phyloP scores from a whole-genome alignment of 2,797 vertebrate species.

The Phyllotis vaccarum region DNA sequence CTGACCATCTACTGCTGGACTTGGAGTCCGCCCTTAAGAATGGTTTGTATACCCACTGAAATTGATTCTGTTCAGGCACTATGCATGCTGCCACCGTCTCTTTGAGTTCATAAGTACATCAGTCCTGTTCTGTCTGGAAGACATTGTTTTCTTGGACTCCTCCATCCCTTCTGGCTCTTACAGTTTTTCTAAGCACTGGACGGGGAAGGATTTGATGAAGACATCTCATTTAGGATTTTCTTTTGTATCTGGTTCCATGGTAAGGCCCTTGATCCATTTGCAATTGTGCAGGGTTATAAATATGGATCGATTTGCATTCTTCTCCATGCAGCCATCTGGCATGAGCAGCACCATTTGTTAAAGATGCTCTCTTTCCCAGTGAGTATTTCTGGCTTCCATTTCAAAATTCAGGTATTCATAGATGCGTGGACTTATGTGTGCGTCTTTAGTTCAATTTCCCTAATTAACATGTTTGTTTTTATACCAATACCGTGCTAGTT shows the following conservation, averaged over 20 bases:
- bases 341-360: too few species aligned
- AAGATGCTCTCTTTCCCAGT: too few species aligned
- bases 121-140: too few species aligned
- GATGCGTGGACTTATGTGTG: not conserved
- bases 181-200: not conserved
- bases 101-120: too few species aligned
- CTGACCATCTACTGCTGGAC: not conserved
- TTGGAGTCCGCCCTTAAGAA: not conserved
- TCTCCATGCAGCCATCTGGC: too few species aligned
- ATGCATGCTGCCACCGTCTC: too few species aligned
- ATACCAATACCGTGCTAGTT: not conserved
- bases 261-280: too few species aligned
- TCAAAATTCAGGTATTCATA: not conserved
- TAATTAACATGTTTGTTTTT: not conserved
- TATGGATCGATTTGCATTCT: too few species aligned
- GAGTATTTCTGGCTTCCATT: not conserved
- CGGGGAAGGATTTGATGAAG: not conserved
- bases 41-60: too few species aligned
- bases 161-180: not conserved
- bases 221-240: not conserved
- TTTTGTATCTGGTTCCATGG: not conserved
- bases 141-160: not conserved
- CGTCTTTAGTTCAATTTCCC: not conserved
- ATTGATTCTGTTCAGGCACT: too few species aligned
- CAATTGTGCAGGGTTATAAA: too few species aligned